phyloP scores from a whole-genome alignment of 2,888 invertebrate species.

The Meliscaeva auricollis region DNA sequence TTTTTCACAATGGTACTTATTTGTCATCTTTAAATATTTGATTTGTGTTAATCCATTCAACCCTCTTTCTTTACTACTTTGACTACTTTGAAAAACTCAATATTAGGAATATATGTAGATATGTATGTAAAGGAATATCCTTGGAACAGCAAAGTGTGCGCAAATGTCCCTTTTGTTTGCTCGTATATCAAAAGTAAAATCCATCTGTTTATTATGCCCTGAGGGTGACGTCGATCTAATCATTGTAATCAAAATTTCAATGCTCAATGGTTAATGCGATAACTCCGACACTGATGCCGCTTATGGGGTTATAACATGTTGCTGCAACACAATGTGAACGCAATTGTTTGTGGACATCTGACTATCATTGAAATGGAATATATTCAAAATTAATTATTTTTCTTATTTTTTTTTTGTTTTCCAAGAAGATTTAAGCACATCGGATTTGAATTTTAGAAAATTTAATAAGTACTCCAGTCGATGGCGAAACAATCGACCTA shows the following conservation, averaged over 20 bases:
- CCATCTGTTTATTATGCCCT: conserved; percentile 63
- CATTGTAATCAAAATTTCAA: conserved; percentile 71
- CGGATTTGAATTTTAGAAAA: no score
- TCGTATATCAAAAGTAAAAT: conserved; percentile 65
- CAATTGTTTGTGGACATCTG: conserved; percentile 27
- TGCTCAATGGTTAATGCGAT: conserved; percentile 62
- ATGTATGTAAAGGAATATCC: no score
- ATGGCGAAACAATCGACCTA: no score
- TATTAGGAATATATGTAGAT: conserved; percentile 69
- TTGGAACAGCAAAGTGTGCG: conserved; percentile 53
- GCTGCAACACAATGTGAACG: conserved; percentile 18
- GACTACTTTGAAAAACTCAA: conserved; percentile 22
- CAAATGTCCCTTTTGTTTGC: conserved; percentile 69
- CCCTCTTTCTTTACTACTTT: conserved; percentile 65
- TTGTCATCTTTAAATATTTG: conserved; percentile 74
- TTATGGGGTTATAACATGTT: conserved; percentile 45
- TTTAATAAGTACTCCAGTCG: no score
- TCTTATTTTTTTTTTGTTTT: no score
- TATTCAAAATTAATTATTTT: conserved; percentile 10
- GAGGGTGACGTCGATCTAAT: conserved; percentile 60
- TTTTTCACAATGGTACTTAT: conserved; percentile 78
- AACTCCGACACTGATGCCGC: conserved; percentile 59
- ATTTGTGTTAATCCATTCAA: conserved; percentile 74
- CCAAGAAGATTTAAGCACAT: no score
- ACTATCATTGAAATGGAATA: neutral